phyloP scores from a whole-genome alignment of 2,888 invertebrate genomes.

The Chrysopilus asiliformis region DNA sequence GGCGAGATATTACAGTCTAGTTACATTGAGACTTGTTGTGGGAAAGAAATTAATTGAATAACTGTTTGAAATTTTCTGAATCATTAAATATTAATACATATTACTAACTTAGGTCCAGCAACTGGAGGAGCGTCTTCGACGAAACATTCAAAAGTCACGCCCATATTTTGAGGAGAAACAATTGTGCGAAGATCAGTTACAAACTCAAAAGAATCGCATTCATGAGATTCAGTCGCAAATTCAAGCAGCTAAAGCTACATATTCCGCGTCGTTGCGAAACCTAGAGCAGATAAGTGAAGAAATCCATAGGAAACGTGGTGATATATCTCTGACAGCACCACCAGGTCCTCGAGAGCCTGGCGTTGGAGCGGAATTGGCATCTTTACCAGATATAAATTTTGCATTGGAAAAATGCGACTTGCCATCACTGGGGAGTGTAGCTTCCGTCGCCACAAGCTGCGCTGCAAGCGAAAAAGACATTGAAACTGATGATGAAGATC shows the following conservation, averaged over 20 bases:
- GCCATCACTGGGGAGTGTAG: conserved; percentile 39
- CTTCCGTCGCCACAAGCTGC: conserved; percentile 40
- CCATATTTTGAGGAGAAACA: conserved; percentile 86
- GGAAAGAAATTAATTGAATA: no score
- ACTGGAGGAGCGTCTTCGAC: conserved; percentile 67
- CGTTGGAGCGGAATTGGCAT: conserved; percentile 54
- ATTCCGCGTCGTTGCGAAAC: conserved; percentile 67
- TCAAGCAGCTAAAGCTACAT: conserved; percentile 55
- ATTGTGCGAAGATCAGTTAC: conserved; percentile 71
- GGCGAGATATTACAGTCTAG: no score
- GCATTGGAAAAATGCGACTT: conserved; percentile 46
- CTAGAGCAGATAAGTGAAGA: conserved; percentile 87
- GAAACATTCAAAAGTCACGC: conserved; percentile 73
- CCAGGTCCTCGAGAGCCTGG: conserved; percentile 48
- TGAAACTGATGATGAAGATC: conserved; percentile 24
- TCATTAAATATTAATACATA: no score
- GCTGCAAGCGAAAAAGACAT: conserved; percentile 38
- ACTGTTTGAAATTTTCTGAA: no score
- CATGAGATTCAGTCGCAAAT: conserved; percentile 70
- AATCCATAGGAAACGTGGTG: conserved; percentile 49
- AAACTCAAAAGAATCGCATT: conserved; percentile 73
- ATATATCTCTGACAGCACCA: conserved; percentile 25
- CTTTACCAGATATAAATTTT: conserved; percentile 39
- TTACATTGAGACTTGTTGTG: no score
- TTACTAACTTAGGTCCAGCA: conserved; percentile 57